phyloP scores from a whole-genome alignment of 2,797 vertebrate species.

The Channa striata region DNA sequence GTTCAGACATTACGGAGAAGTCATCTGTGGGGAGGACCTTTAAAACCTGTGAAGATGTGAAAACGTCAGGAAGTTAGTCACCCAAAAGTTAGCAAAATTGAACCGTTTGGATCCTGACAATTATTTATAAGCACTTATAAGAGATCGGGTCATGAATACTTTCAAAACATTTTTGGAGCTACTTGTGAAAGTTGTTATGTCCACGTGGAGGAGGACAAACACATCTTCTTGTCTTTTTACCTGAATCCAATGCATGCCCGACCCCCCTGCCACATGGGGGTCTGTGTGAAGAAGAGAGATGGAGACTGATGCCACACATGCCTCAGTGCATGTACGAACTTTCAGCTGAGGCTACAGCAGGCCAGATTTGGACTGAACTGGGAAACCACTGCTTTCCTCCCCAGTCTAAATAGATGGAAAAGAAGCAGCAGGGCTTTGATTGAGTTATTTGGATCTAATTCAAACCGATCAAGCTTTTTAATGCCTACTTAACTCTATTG shows the following conservation, averaged over 20 bases:
- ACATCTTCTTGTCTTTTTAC: conserved; percentile 64
- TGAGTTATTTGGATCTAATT: conserved; percentile 61
- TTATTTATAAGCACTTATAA: conserved; percentile 75
- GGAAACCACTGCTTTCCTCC: conserved; percentile 59
- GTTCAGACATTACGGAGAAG: conserved; percentile 45
- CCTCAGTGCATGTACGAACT: conserved; percentile 48
- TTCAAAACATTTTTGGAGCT: conserved; percentile 66
- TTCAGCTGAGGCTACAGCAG: conserved; percentile 45
- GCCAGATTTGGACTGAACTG: conserved; percentile 51
- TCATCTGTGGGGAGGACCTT: conserved; percentile 48
- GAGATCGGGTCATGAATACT: conserved; percentile 52
- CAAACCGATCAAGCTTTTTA: conserved; percentile 59
- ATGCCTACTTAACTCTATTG: conserved; percentile 51
- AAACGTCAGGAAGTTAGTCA: conserved; percentile 54
- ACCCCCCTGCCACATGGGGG: conserved; percentile 64
- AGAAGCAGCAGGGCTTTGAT: conserved; percentile 46
- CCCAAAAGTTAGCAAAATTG: conserved; percentile 58
- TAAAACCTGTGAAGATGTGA: conserved; percentile 63
- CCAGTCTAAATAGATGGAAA: conserved; percentile 50
- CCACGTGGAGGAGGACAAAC: conserved; percentile 65
- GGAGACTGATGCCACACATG: conserved; percentile 58
- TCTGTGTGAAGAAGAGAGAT: conserved; percentile 65
- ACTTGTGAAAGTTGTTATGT: conserved; percentile 60
- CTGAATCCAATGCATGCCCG: conserved; percentile 78
- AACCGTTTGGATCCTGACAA: conserved; percentile 68